Base-by-base conservation (phyloP, 92 coral and sea anemone genomes). In the Zoanthus solanderi region DNA sequence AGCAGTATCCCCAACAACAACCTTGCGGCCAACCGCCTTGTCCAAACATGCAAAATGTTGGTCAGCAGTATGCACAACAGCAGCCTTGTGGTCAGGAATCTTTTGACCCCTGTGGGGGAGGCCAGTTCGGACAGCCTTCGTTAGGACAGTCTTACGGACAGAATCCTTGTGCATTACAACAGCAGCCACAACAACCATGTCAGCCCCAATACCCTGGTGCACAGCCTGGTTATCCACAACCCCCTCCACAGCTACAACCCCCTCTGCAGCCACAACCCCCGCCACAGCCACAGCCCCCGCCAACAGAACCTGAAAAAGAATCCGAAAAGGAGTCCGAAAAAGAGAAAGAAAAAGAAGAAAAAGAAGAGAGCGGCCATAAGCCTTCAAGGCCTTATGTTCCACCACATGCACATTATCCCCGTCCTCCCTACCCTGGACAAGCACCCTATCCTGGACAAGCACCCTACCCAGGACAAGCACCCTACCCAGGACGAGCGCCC, bases 61-160 rank as follows among this genome's bases (percentile, higher is more conserved):
- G 61, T 57, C 83, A 78, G 56, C 88, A 84, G 50, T 53, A 83
- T 84, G n/a, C 68, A 6, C 89, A 76, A 76, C 89, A 75, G 16
- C 89, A 86, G n/a, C 92, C 90, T 10, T 65, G 42, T 31, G 88
- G 89, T 6, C 89, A 79, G 63, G 16, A n/a, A 28, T 12, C 63
- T 56, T 9, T 7, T 18, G 30, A 58, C 52, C 84, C 71, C 30
- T 60, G 84, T 37, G 71, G 84, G 17, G 71, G 71, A 78, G 71
- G 71, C 7, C 84, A 78, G 30, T 78, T 45, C 7, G 85, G 85
- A 28, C 85, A 65, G 46, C n/a, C 84, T 16, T 67, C 75, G 6
- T 65, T 60, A 18, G 85, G 84, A 37, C 84, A 79, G 37, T 23
- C 71, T 8, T 9, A 28, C 48, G 84, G 75, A 28, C 85, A 81